Evolutionary conservation across 1,140 invertebrate genomes (phyloP).

Genomic region (Asobara japonica): DNA sequence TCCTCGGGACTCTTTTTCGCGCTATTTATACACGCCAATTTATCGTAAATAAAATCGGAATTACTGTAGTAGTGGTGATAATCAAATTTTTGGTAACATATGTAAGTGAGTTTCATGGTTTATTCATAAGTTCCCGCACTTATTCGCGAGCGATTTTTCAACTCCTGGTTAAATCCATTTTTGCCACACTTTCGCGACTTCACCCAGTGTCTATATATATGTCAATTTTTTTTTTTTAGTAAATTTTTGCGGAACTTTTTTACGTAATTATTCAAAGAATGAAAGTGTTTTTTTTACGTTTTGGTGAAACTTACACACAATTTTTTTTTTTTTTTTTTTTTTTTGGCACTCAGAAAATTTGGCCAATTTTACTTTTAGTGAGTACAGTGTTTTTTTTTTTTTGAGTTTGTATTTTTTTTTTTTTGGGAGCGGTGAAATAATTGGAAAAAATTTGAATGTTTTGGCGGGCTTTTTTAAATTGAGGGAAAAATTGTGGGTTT

Average conservation of each 20-base stretch:
- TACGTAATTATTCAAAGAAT: too few species aligned
- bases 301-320: too few species aligned
- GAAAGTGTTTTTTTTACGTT: too few species aligned
- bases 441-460: too few species aligned
- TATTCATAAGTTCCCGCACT: background rate
- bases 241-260: background rate
- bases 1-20: background rate
- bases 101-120: slow-evolving; percentile 23
- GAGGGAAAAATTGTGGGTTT: background rate
- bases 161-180: too few species aligned
- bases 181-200: too few species aligned
- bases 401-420: too few species aligned
- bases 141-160: too few species aligned
- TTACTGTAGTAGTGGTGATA: background rate
- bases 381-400: background rate
- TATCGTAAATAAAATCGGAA: background rate
- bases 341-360: too few species aligned
- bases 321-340: too few species aligned
- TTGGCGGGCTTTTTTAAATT: too few species aligned
- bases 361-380: background rate
- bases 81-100: slow-evolving; percentile 21
- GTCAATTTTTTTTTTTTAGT: too few species aligned
- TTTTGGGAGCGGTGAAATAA: background rate
- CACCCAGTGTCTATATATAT: background rate
- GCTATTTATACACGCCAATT: background rate